phyloP scores from a whole-genome alignment of 2,113 vertebrate species.

The Azemiops feae region DNA sequence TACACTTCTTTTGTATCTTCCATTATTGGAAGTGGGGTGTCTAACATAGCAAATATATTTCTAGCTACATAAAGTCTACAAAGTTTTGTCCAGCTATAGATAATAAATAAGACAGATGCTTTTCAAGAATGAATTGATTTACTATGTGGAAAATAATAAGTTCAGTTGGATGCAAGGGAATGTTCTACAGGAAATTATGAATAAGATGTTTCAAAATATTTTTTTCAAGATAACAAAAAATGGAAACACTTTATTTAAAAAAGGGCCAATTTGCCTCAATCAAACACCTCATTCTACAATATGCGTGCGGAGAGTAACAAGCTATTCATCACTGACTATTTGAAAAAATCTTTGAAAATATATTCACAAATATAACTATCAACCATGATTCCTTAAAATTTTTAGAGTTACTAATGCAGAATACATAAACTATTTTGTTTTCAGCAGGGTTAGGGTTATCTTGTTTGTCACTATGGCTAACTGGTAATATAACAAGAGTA shows the following conservation, averaged over 20 bases:
- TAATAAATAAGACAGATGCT: neutral
- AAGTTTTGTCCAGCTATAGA: neutral
- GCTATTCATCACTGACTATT: neutral
- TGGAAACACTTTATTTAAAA: neutral
- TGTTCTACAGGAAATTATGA: neutral
- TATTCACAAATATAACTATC: neutral
- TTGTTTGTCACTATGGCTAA: neutral
- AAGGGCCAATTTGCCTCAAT: neutral
- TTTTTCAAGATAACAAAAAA: neutral
- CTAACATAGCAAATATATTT: neutral
- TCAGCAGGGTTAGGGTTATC: neutral
- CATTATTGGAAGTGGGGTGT: neutral
- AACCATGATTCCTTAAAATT: neutral
- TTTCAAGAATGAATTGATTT: neutral
- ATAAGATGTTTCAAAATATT: neutral
- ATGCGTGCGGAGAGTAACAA: neutral
- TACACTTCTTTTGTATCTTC: neutral
- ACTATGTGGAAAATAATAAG: neutral
- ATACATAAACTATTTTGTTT: neutral
- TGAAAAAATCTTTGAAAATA: neutral
- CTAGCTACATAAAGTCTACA: neutral
- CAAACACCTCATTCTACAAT: neutral
- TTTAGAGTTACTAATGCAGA: neutral
- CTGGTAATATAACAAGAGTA: neutral
- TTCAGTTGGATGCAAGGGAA: neutral